These are phyloP conservation scores for Ctenicera cuprea DNA, from an alignment of 2,888 invertebrate species.

Conservation along the genomic window DNA sequence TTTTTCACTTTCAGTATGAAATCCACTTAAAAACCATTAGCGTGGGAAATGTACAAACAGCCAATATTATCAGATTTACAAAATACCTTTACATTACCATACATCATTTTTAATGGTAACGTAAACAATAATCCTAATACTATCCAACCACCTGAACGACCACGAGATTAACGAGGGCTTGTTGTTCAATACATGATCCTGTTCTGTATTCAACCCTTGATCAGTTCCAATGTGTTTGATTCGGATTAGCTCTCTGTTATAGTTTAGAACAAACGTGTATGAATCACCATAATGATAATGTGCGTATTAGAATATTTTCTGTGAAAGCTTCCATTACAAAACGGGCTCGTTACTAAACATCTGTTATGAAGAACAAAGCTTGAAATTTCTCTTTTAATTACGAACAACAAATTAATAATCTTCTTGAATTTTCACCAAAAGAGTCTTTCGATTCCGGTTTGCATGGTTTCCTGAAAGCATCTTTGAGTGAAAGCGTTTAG, in stretches of 20 bases:
- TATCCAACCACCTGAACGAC: constrained; percentile 2
- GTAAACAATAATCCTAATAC: constrained; percentile 34
- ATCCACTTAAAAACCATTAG: too few relatives aligned
- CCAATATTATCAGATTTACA: too few relatives aligned
- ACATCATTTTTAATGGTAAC: constrained; percentile 31
- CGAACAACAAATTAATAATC: neutral
- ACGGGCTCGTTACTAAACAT: too few relatives aligned
- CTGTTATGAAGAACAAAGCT: neutral
- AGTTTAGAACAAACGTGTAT: neutral
- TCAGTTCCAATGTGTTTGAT: constrained; percentile 20
- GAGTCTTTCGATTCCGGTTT: neutral
- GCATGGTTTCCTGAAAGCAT: neutral
- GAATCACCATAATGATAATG: neutral
- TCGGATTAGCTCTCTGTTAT: constrained; percentile 3
- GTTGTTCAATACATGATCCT: constrained; percentile 1
- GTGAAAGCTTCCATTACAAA: neutral
- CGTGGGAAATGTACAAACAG: neutral
- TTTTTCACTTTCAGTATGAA: too few relatives aligned
- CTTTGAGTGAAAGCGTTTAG: constrained; percentile 8
- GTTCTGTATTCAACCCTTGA: neutral
- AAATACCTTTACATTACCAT: constrained; percentile 3
- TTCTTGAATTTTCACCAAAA: neutral
- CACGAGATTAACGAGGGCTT: constrained; percentile 27
- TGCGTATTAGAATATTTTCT: too few relatives aligned
- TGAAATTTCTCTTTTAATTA: neutral